Base-by-base conservation (phyloP, 2,797 vertebrate genomes). In the Rhinoraja longicauda region DNA sequence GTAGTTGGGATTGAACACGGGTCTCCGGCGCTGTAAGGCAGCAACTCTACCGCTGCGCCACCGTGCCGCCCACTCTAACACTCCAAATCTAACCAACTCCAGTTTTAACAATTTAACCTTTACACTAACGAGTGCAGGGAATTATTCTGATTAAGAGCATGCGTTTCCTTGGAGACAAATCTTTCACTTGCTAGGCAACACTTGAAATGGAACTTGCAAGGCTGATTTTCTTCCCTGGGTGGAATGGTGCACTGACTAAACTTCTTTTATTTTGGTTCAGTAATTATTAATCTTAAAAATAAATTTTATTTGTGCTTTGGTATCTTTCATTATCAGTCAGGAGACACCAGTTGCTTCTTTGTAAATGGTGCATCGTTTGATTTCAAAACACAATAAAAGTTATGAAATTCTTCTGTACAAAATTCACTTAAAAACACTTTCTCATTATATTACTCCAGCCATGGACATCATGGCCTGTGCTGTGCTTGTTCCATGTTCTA, bases 281-380 rank as follows among this genome's bases (percentile, higher is more conserved):
- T 96, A 96, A 97, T 96, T 95, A 97, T 96, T 95, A 96, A 95
- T 95, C 67, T 1, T 93, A 95, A 94, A 95, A 95, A 94, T 93
- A 81, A 93, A 95, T 96, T 94, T 86, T 93, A 94, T 94, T 93
- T 67, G 45, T 53, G 53, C 13, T 53, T 88, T 93, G 94, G 93
- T 95, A 94, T 94, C 94, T 75, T 92, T 92, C 72, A 21, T 72
- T 26, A 75, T 75, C 70, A 70, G 36, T 19, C 26, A 32, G 82
- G 39, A 76, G 7, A 76, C 26, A 9, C 32, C 1, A 88, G 36
- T 8, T 21, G n/a, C 15, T 67, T 88, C 59, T 88, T 88, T 7
- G 67, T 36, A 6, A 21, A 88, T 10, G 17, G 67, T 88, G 59
- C 84, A 88, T 67, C 62, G 36, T 32, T 36, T 36, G 21, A 72